phyloP scores from a whole-genome alignment of 2,888 invertebrate species.

The Eubasilissa splendida region DNA sequence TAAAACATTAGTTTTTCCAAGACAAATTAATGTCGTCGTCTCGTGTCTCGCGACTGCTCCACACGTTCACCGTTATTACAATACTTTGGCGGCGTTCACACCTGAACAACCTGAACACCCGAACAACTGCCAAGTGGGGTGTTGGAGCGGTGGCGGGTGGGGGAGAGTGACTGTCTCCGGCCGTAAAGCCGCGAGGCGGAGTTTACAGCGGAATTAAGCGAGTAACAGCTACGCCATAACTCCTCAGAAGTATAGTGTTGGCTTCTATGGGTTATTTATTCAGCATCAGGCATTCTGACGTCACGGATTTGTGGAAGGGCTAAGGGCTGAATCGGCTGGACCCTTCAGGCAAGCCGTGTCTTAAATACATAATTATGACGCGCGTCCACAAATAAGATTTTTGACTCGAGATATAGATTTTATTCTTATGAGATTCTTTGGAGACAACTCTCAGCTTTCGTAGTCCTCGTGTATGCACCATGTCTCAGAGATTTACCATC shows the following conservation, averaged over 20 bases:
- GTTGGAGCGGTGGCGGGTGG: neutral
- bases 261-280: neutral
- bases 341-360: no score
- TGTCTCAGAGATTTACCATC: no score
- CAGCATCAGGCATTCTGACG: neutral
- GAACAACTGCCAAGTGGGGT: no score
- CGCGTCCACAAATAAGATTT: no score
- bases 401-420: no score
- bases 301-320: neutral
- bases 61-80: neutral
- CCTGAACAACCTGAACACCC: neutral
- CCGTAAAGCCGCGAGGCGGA: neutral
- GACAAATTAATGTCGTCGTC: neutral
- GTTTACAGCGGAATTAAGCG: constrained; percentile 1
- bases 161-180: neutral
- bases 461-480: no score
- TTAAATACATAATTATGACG: no score
- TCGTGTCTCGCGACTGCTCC: neutral
- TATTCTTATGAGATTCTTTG: no score
- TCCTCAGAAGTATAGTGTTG: neutral
- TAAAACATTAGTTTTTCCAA: neutral
- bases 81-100: constrained; percentile 12
- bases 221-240: constrained; percentile 5
- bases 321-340: neutral
- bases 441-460: no score